phyloP scores from a whole-genome alignment of 2,113 vertebrate genomes.

The Taurulus bubalis region DNA sequence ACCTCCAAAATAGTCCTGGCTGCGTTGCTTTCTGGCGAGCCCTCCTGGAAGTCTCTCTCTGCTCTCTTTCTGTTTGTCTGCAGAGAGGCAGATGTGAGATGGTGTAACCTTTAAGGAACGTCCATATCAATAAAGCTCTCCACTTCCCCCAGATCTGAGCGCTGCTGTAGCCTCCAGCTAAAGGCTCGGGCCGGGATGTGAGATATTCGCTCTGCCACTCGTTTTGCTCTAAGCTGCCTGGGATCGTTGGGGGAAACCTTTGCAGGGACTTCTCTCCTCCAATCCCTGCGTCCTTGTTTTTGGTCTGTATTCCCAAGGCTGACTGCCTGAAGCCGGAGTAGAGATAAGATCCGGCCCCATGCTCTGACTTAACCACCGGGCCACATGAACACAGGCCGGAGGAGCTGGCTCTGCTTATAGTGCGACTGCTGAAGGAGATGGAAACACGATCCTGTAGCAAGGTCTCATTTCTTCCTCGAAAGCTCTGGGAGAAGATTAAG shows the following conservation, averaged over 20 bases:
- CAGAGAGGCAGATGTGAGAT: constrained; percentile 67
- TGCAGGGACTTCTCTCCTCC: constrained; percentile 21
- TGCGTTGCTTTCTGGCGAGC: constrained; percentile 56
- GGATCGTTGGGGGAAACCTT: constrained; percentile 49
- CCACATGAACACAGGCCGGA: constrained; percentile 20
- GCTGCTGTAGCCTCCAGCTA: constrained; percentile 65
- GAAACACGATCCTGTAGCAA: neutral
- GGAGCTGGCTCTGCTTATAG: neutral
- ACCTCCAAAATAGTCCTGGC: constrained; percentile 76
- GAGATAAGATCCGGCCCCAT: constrained; percentile 1
- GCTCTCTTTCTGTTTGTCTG: constrained; percentile 65
- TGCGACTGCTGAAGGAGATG: neutral
- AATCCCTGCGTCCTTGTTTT: constrained; percentile 49
- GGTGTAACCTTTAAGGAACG: constrained; percentile 78
- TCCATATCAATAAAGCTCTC: constrained; percentile 76
- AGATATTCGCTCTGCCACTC: constrained; percentile 60
- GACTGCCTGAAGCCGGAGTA: constrained; percentile 23
- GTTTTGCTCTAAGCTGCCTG: constrained; percentile 57
- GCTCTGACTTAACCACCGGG: constrained; percentile 10
- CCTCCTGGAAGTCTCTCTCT: constrained; percentile 59
- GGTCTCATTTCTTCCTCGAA: neutral
- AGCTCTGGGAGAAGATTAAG: neutral
- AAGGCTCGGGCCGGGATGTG: constrained; percentile 36
- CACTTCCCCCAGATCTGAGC: constrained; percentile 56
- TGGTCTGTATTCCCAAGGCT: constrained; percentile 44